Evolutionary conservation across 2,113 vertebrate genomes (phyloP).

Genomic region (Triplophysa dalaica): DNA sequence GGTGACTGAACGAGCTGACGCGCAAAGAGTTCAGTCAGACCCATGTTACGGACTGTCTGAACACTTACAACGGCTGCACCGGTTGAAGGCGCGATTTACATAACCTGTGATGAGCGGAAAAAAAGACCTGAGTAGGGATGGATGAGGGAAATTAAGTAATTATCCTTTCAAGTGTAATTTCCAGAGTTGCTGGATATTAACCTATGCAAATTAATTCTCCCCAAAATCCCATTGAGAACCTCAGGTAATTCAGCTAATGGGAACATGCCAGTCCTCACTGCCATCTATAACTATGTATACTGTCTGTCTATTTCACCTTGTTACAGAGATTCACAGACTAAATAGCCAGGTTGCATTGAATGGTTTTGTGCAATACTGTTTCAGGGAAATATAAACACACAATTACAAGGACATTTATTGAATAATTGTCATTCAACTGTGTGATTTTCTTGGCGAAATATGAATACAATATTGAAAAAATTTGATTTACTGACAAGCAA

Average conservation of each 20-base stretch:
- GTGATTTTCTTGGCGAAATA: not conserved
- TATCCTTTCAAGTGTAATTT: constrained; percentile 97
- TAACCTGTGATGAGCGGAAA: constrained; percentile 83
- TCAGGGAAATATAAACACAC: no score
- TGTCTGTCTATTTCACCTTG: not conserved
- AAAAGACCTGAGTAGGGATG: constrained; percentile 51
- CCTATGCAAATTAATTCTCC: constrained; percentile 84
- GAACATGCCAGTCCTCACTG: constrained; percentile 23
- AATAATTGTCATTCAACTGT: no score
- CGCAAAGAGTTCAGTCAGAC: constrained; percentile 19
- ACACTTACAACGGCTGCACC: constrained; percentile 65
- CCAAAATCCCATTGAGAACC: constrained; percentile 73
- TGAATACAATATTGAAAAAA: not conserved
- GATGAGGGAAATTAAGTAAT: constrained; percentile 86
- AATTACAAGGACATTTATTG: no score
- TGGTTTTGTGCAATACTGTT: no score
- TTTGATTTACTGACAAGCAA: not conserved
- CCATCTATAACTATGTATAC: constrained; percentile 44
- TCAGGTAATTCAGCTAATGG: constrained; percentile 59
- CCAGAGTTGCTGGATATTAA: constrained; percentile 94
- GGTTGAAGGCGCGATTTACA: constrained; percentile 85
- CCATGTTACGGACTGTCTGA: constrained; percentile 25
- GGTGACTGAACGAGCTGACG: constrained; percentile 23
- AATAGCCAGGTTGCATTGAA: no score
- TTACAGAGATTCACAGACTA: no score